Evolutionary conservation across 2,113 vertebrate genomes (phyloP), one percentile per base, ranked within the genome.

Genomic region (Nematolebias whitei): DNA sequence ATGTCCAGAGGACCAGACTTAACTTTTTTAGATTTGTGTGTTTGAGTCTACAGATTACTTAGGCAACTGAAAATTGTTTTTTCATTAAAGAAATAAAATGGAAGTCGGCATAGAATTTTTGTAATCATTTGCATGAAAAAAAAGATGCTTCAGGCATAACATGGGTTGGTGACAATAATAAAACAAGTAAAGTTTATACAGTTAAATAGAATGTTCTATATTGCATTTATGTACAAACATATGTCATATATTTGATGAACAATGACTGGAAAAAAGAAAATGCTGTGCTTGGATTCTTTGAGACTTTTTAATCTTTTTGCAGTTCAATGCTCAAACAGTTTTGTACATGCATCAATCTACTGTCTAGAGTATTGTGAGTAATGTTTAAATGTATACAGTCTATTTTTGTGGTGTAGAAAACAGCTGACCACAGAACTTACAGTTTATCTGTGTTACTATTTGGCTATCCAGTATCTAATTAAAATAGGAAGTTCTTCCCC

Each of bases 391-490:
- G 53, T 50, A 22, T 18, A 71, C 71, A 2, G 52, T 60, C 24
- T 44, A 5, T 78, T 67, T 63, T 39, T 56, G 16, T 62, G 7
- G 54, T 48, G 60, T 22, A 54, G n/a, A 22, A 69, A 83, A 64
- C 29, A 79, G 76, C 74, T 84, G 78, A 77, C 66, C 69, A 59
- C 70, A 82, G 69, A 77, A n/a, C 53, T n/a, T 38, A 76, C 39
- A 69, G 62, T 84, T 81, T 76, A 78, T 80, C 48, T 70, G 44
- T 64, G 60, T 66, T 86, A 71, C 65, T 75, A 77, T 87, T 87
- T 90, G 79, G 66, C 85, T 86, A 80, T 87, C 69, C 69, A 61
- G 75, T 79, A 83, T 80, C 79, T 83, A 87, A 87, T 91, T 87
- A 89, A 88, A 91, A 89, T 74, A 80, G 76, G 74, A 85, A 86